Percentiles rank a stretch among this genome's conserved stretches.
phyloP scores from a whole-genome alignment of 2,888 invertebrate species.

The Saturnia japonica region DNA sequence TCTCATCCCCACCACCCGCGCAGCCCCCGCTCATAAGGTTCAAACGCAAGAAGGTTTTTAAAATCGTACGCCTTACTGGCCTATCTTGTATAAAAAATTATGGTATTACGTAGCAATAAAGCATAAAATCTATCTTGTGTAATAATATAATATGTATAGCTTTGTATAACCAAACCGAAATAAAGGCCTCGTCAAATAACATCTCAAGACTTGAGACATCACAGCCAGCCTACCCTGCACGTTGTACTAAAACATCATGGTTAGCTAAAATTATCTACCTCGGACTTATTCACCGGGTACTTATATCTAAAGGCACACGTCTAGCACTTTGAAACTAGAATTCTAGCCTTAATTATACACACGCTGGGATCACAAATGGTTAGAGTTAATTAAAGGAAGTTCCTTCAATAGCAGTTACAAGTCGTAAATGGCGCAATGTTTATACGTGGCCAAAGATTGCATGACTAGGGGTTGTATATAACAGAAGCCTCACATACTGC shows the following conservation, averaged over 20 bases:
- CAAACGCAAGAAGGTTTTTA: no score
- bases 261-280: neutral
- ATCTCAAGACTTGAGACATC: no score
- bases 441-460: constrained; percentile 12
- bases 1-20: no score
- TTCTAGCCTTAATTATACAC: constrained; percentile 12
- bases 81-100: no score
- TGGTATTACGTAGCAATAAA: no score
- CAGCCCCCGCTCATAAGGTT: no score
- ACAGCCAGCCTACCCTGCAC: no score
- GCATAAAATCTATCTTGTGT: no score
- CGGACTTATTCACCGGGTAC: neutral
- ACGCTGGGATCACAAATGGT: neutral
- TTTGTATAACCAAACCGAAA: no score
- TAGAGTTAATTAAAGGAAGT: constrained; percentile 10
- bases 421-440: constrained; percentile 9
- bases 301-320: neutral
- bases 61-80: no score
- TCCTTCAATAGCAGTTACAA: constrained; percentile 13
- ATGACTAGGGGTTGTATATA: constrained; percentile 14
- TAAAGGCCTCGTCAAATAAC: no score
- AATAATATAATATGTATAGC: no score
- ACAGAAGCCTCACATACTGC: neutral
- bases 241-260: neutral
- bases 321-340: constrained; percentile 3